phyloP scores from a whole-genome alignment of 2,113 vertebrate species.

The Varanus komodoensis region DNA sequence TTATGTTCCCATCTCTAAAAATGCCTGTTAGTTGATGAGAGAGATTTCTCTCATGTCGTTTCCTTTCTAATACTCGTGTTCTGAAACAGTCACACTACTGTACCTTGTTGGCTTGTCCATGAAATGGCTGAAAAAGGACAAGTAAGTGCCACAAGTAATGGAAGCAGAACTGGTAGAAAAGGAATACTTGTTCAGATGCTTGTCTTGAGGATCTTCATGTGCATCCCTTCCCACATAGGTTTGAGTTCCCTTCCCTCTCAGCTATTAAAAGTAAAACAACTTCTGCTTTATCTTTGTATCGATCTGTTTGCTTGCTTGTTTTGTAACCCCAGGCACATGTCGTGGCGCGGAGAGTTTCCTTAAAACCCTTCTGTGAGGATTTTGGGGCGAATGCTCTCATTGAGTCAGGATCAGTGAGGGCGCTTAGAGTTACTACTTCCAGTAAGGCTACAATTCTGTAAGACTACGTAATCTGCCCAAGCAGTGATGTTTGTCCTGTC shows the following conservation, averaged over 20 bases:
- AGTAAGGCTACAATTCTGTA: not conserved
- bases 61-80: not conserved
- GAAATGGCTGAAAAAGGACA: conserved; percentile 23
- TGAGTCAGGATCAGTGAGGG: not conserved
- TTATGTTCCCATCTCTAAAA: conserved; percentile 6
- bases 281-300: not conserved
- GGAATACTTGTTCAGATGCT: not conserved
- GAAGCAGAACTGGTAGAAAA: not conserved
- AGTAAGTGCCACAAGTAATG: conserved; percentile 48
- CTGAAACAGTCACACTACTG: conserved; percentile 2
- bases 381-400: not conserved
- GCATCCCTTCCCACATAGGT: not conserved
- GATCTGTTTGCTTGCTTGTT: not conserved
- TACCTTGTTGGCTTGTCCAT: not conserved
- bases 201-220: not conserved
- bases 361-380: not conserved
- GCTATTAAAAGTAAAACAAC: not conserved
- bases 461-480: not conserved
- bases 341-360: not conserved
- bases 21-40: conserved; percentile 11
- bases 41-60: not conserved
- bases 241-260: conserved; percentile 30
- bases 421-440: not conserved
- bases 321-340: not conserved
- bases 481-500: not conserved